Evolutionary conservation across 1,140 invertebrate species (phyloP), one percentile per base, ranked within the genome.

Genomic region (Hylaeus volcanicus): DNA sequence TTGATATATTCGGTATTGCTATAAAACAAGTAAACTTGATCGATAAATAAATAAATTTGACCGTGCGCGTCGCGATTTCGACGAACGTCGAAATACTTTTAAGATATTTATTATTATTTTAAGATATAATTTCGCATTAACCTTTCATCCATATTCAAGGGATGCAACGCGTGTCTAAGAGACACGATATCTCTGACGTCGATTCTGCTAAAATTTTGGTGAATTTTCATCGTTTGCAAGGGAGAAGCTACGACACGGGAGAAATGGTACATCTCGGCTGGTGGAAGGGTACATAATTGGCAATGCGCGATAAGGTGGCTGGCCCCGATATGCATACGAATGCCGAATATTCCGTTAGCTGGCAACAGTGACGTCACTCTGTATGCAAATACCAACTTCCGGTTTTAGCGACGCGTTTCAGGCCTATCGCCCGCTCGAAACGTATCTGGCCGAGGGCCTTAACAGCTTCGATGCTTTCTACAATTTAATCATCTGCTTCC

Each of bases 261-360:
- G 9, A 26, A 9, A 11, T 41, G 15, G 43, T 65, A 60, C 48
- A 41, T 60, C 60, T 76, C 77, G 73, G 48, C 48, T 51, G 63
- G 55, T 65, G 71, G 26, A 26, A 81, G 66, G 74, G 86, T 86
- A 26, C 26, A 26, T 89, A 89, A 89, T 89, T 89, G 86, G 83
- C 81, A 82, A 87, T 88, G 88, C 82, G 81, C 85, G 88, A 89
- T 89, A 89, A 88, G 85, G 85, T 82, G 74, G 86, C 68, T 83
- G 74, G 77, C 68, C 82, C 63, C 74, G 75, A 89, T 89, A 89
- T 88, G 88, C 86, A 89, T 89, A 89, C 81, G 85, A 89, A 89
- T 89, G 74, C 66, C 51, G 81, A 86, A 79, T 83, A 86, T 86
- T 86, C 84, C 84, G 76, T 86, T 86, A 80, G 85, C 64, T 14